A percentile compares a stretch with the other conserved stretches of the same genome.
phyloP scores from a whole-genome alignment of 2,113 vertebrate genomes.

The Zootoca vivipara region DNA sequence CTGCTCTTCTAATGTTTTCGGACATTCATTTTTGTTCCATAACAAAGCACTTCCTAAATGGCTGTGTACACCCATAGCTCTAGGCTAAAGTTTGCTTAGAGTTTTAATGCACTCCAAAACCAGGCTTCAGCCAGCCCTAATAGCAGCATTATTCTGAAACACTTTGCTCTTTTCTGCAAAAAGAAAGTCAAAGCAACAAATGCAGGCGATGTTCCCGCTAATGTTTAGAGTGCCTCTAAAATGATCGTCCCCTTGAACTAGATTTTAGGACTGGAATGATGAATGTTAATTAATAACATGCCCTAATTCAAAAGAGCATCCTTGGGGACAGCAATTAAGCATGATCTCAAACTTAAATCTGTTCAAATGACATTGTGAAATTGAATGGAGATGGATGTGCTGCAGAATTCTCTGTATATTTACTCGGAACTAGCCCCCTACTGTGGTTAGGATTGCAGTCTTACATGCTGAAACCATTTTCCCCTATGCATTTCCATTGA shows the following conservation, averaged over 20 bases:
- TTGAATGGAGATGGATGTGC: not conserved
- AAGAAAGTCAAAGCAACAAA: not conserved
- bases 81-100: not conserved
- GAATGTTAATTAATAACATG: slow-evolving; percentile 34
- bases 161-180: not conserved
- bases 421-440: not conserved
- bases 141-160: not conserved
- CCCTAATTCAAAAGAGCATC: slow-evolving; percentile 12
- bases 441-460: not conserved
- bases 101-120: not conserved
- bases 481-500: not conserved
- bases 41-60: not conserved
- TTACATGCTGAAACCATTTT: not conserved
- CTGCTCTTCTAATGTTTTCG: not conserved
- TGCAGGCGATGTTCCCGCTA: not conserved
- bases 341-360: slow-evolving; percentile 15
- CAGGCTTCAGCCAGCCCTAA: slow-evolving; percentile 4
- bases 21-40: not conserved
- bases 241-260: not conserved
- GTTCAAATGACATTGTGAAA: not conserved
- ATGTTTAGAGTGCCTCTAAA: not conserved
- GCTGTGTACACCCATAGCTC: not conserved
- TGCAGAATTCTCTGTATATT: not conserved
- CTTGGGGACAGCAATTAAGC: slow-evolving; percentile 7
- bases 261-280: slow-evolving; percentile 7